Evolutionary conservation across 2,113 vertebrate genomes (phyloP).

Genomic region (Halcyon senegalensis): DNA sequence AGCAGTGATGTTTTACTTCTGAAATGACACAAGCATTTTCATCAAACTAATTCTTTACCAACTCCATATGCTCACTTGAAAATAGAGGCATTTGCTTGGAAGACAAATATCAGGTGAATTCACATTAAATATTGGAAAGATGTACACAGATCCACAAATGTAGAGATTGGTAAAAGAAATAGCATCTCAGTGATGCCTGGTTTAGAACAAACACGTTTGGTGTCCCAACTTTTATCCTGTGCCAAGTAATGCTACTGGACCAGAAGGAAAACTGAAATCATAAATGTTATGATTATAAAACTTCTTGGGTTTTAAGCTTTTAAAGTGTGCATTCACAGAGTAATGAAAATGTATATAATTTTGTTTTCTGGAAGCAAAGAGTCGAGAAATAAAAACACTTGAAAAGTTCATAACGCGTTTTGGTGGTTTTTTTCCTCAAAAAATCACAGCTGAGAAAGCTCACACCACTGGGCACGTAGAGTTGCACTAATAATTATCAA

Average conservation of each 20-base stretch:
- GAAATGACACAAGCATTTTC: not conserved
- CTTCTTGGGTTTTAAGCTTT: not conserved
- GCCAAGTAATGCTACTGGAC: not conserved
- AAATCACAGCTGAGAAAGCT: not conserved
- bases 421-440: not conserved
- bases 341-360: not conserved
- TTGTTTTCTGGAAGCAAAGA: not conserved
- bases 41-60: not conserved
- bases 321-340: fast-evolving
- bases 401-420: not conserved
- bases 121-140: not conserved
- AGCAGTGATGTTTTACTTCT: not conserved
- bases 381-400: not conserved
- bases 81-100: not conserved
- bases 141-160: not conserved
- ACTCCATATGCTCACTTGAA: not conserved
- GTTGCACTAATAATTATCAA: not conserved
- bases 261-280: not conserved
- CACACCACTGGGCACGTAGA: fast-evolving
- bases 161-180: not conserved
- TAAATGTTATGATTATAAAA: not conserved
- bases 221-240: not conserved
- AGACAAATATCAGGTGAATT: not conserved
- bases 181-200: not conserved
- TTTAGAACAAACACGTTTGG: not conserved